Evolutionary conservation across 1,140 invertebrate species (phyloP).

Genomic region (Holcopasites calliopsidis): DNA sequence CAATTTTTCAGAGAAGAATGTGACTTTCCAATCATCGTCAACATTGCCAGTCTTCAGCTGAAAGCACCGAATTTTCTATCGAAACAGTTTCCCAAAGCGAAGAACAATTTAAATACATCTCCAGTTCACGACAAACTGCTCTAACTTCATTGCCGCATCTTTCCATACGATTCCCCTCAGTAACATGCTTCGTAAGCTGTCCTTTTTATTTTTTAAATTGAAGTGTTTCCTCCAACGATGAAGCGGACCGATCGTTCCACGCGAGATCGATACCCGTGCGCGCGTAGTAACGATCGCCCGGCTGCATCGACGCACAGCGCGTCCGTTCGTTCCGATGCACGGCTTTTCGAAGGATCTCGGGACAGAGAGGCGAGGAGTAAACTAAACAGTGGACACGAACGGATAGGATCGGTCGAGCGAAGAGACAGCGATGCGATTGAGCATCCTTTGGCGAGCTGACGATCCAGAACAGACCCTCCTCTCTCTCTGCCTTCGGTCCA

Average conservation of each 20-base stretch:
- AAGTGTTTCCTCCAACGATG: not conserved
- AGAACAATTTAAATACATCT: no score
- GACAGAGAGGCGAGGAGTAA: not conserved
- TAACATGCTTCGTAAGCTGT: no score
- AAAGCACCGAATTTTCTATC: no score
- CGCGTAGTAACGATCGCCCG: not conserved
- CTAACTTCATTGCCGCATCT: no score
- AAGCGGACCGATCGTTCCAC: not conserved
- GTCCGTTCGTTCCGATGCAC: not conserved
- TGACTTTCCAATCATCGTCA: not conserved
- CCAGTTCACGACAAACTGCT: no score
- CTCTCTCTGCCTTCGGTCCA: conserved; percentile 10
- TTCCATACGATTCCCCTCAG: no score
- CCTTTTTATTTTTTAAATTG: no score
- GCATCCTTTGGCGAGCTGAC: conserved; percentile 55
- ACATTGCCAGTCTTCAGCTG: no score
- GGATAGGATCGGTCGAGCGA: not conserved
- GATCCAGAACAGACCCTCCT: conserved; percentile 55
- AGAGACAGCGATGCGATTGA: conserved; percentile 37
- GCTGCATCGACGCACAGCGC: not conserved
- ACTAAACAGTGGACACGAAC: not conserved
- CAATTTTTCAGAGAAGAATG: conserved; percentile 30
- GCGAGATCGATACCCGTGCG: not conserved
- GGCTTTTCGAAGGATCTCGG: not conserved
- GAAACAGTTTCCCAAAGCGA: no score